Base-by-base conservation (phyloP, 2,888 invertebrate species). In the Dasysyrphus tricinctus region DNA sequence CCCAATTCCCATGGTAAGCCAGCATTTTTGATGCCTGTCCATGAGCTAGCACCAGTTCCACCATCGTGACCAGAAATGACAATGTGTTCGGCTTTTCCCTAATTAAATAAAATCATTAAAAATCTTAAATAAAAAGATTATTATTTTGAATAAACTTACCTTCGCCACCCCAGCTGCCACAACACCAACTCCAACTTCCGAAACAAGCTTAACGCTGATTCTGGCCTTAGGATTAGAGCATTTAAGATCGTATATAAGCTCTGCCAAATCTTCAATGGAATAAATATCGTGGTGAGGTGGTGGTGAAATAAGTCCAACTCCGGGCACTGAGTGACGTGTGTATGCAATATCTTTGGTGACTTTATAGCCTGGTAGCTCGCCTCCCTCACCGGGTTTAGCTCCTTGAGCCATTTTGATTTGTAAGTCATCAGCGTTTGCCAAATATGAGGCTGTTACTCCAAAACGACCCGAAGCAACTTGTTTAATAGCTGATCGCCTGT, bases 341-440 rank as follows among this genome's bases (percentile, higher is more conserved):
- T 95, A 95, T 0, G 99, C 99, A 90, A 99, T 99, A 88, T 98
- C 98, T 89, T 96, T 95, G 0, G 98, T 97, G 37, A 99, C 98
- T 95, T 98, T 95, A 90, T 95, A 95, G 7, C 94, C 99, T 0
- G 99, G 99, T 77, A 99, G 92, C 93, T 99, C 99, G 3, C 99
- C 99, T 29, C 99, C 99, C 93, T 99, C 99, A 0, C 99, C 99
- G 0, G 99, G 99, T 92, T 99, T 99, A 75, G 99, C 99, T 2
- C 99, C 99, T 93, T 99, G 98, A 8, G 99, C 99, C 99, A 99
- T 99, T 94, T 99, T 99, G 91, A 99, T 99, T 93, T 99, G 99
- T 88, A 99, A 92, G 92, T 99, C 99, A 93, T 99, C 99, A 0
- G 99, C 97, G 93, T 99, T 98, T 9, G 99, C 98, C 88, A 99